A percentile compares a stretch with the other conserved stretches of the same genome.
These are phyloP conservation scores for Rhamphomyia laevipes DNA, from an alignment of 2,888 invertebrate genomes.

Conservation along the genomic window DNA sequence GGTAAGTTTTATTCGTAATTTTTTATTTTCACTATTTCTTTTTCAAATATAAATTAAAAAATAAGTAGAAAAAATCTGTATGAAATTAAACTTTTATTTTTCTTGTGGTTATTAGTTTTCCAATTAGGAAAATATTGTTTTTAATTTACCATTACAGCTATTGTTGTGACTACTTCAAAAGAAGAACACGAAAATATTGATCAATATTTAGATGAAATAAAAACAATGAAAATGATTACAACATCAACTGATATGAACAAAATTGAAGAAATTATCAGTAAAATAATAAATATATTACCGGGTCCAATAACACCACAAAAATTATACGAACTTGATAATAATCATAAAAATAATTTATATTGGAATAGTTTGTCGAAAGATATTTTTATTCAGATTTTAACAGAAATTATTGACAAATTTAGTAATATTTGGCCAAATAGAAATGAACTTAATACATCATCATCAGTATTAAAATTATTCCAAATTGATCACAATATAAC, in stretches of 20 bases:
- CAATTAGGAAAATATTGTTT: no score
- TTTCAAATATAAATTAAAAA: no score
- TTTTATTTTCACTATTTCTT: no score
- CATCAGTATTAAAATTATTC: slow-evolving; percentile 22
- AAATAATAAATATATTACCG: slow-evolving; percentile 33
- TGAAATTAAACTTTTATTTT: no score
- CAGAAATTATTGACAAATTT: slow-evolving; percentile 24
- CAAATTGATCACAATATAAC: slow-evolving; percentile 27
- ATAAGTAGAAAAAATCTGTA: no score
- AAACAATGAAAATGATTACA: slow-evolving; percentile 24
- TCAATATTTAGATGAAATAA: slow-evolving; percentile 20
- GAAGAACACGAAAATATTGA: slow-evolving; percentile 17
- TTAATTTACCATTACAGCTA: no score
- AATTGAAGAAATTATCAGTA: slow-evolving; percentile 26
- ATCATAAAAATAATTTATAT: slow-evolving; percentile 15
- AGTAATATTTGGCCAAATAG: slow-evolving; percentile 46
- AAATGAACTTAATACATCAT: slow-evolving; percentile 10
- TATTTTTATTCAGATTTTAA: no score
- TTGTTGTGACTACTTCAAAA: slow-evolving; percentile 9
- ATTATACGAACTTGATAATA: slow-evolving; percentile 43
- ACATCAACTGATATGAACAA: slow-evolving; percentile 30
- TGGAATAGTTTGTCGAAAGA: slow-evolving; percentile 20
- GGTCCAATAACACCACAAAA: slow-evolving; percentile 51
- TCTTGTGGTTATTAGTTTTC: no score
- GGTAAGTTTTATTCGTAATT: slow-evolving; percentile 25